Percentiles rank a stretch among this genome's conserved stretches.
These are phyloP conservation scores for Caenorhabditis doughertyi DNA, from an alignment of 2,888 invertebrate genomes.

Conservation along the genomic window DNA sequence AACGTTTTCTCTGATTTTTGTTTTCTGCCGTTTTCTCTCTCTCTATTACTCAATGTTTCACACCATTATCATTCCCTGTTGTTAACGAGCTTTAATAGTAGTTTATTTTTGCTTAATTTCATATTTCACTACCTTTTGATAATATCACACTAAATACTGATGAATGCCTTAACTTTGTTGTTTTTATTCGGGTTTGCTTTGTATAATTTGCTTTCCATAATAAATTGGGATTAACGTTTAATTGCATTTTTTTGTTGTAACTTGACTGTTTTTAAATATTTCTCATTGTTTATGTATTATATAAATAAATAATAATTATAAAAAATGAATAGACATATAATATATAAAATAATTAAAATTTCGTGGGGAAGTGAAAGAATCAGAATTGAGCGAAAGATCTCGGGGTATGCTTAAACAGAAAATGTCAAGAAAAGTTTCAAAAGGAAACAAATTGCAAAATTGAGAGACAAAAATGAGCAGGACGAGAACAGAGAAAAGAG, in stretches of 20 bases:
- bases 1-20: background rate
- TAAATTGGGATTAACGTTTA: constrained; percentile 7
- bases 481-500: constrained; percentile 39
- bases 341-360: background rate
- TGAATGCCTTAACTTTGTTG: constrained; percentile 49
- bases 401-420: constrained; percentile 36
- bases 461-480: constrained; percentile 40
- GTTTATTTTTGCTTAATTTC: constrained; percentile 17
- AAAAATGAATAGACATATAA: background rate
- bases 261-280: constrained; percentile 24
- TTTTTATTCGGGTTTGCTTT: constrained; percentile 32
- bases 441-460: constrained; percentile 20
- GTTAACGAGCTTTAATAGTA: constrained; percentile 52
- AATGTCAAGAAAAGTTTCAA: constrained; percentile 23
- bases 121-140: too few relatives aligned
- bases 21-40: background rate
- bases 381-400: constrained; percentile 35
- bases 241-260: constrained; percentile 7
- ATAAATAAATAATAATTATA: constrained; percentile 18
- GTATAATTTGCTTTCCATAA: constrained; percentile 16
- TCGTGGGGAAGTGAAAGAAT: constrained; percentile 6
- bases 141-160: background rate
- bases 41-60: constrained; percentile 7
- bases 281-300: constrained; percentile 32
- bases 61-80: constrained; percentile 41